Conservation (phyloP, 2,797 vertebrate species). For the Hephaestus fuliginosus region DNA sequence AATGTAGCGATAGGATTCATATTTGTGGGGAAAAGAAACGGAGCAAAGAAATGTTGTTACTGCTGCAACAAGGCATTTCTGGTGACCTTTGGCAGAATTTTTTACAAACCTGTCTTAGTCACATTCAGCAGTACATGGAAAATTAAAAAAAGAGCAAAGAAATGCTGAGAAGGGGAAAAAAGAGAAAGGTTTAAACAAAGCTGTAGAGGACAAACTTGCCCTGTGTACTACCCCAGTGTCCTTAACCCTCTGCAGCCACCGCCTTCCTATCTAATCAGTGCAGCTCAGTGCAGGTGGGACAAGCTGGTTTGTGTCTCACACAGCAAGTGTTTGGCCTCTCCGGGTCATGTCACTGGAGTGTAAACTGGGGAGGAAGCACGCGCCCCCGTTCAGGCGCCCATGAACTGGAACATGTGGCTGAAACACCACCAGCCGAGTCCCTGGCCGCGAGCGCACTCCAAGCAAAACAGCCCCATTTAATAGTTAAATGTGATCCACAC, state of each 20-base stretch:
- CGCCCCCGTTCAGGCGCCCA: slow-evolving; percentile 68
- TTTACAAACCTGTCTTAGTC: slow-evolving; percentile 31
- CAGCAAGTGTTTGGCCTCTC: slow-evolving; percentile 73
- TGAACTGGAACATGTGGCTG: slow-evolving; percentile 80
- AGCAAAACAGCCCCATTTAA: slow-evolving; percentile 76
- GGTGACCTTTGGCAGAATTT: slow-evolving; percentile 44
- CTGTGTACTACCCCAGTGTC: slow-evolving; percentile 33
- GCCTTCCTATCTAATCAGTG: slow-evolving; percentile 78
- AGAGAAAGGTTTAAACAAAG: slow-evolving; percentile 38
- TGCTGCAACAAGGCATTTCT: slow-evolving; percentile 40
- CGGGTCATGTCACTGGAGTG: slow-evolving; percentile 75
- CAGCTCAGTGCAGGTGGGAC: slow-evolving; percentile 76
- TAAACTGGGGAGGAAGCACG: slow-evolving; percentile 77
- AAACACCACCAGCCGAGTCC: slow-evolving; percentile 67
- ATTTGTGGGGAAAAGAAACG: slow-evolving; percentile 56
- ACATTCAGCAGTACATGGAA: slow-evolving; percentile 46
- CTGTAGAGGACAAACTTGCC: slow-evolving; percentile 48
- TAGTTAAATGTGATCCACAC: slow-evolving; percentile 75
- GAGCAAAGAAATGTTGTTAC: slow-evolving; percentile 53
- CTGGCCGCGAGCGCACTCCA: slow-evolving; percentile 65
- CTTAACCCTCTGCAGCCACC: slow-evolving; percentile 52
- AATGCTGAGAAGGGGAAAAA: slow-evolving; percentile 35
- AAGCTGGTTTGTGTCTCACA: slow-evolving; percentile 77
- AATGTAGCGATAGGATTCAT: slow-evolving; percentile 67
- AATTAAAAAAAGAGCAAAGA: slow-evolving; percentile 22